These are phyloP conservation scores for Philereme transversata DNA, from an alignment of 2,888 invertebrate species.

Conservation along the genomic window DNA sequence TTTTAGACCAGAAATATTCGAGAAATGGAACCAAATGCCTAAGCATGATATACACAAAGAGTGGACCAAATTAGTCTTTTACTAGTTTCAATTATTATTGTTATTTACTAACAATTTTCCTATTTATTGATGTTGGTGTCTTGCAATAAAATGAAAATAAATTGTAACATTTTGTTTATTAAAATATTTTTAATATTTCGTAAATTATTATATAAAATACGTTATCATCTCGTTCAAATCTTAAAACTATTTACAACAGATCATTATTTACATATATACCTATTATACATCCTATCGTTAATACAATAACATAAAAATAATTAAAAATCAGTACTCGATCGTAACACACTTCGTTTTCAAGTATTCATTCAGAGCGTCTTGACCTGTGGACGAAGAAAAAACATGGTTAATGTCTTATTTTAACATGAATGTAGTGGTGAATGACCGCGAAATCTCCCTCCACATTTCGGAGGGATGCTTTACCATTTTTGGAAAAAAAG, in stretches of 20 bases:
- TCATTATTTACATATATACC: conserved; percentile 23
- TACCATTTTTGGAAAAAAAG: too few species aligned
- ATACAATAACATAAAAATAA: not conserved
- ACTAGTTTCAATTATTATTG: conserved; percentile 6
- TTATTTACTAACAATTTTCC: not conserved
- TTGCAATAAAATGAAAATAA: conserved; percentile 21
- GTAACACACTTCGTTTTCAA: conserved; percentile 97
- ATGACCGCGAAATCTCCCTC: too few species aligned
- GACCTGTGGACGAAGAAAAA: conserved; percentile 84
- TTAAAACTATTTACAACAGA: conserved; percentile 28
- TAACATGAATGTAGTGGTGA: too few species aligned
- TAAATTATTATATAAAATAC: conserved; percentile 5
- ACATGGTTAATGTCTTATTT: too few species aligned
- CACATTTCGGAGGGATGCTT: too few species aligned
- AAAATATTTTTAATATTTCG: conserved; percentile 13
- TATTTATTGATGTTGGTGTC: conserved; percentile 3
- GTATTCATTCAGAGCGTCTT: conserved; percentile 97
- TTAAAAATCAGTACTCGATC: conserved; percentile 89
- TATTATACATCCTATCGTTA: not conserved
- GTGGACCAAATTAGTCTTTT: conserved; percentile 40
- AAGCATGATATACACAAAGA: conserved; percentile 35
- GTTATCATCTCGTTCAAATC: conserved; percentile 25
- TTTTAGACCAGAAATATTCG: conserved; percentile 45
- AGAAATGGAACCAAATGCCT: conserved; percentile 45
- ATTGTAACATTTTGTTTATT: conserved; percentile 11